Percentiles rank a stretch among this genome's conserved stretches.
Conservation (phyloP, 2,888 invertebrate species). For the Margaritifera margaritifera region DNA sequence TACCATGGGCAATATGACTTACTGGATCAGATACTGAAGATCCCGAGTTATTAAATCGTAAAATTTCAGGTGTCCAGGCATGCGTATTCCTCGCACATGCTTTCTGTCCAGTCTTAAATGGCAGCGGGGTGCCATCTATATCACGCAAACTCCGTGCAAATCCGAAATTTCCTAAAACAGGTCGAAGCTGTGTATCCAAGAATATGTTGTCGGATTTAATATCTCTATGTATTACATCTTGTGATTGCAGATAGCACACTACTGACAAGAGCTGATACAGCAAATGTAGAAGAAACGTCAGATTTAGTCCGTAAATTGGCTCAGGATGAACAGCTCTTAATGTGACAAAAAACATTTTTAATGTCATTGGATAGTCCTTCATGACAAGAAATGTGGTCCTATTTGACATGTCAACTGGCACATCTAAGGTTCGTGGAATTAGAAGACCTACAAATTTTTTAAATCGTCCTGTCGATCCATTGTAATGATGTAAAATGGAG, state of each 20-base stretch:
- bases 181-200: slow-evolving; percentile 36
- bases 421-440: slow-evolving; percentile 22
- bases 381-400: slow-evolving; percentile 48
- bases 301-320: slow-evolving; percentile 17
- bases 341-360: slow-evolving; percentile 30
- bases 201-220: slow-evolving; percentile 52
- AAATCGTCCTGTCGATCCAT: slow-evolving; percentile 42
- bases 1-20: no score
- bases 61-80: slow-evolving; percentile 46
- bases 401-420: slow-evolving; percentile 32
- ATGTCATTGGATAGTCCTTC: slow-evolving; percentile 37
- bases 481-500: slow-evolving; percentile 37
- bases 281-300: slow-evolving; percentile 33
- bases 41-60: slow-evolving; percentile 15
- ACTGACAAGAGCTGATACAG: slow-evolving; percentile 49
- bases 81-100: slow-evolving; percentile 33
- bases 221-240: slow-evolving; percentile 42
- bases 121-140: slow-evolving; percentile 9
- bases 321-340: slow-evolving; percentile 12
- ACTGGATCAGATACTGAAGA: not conserved
- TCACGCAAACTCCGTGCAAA: slow-evolving; percentile 25
- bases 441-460: slow-evolving; percentile 34
- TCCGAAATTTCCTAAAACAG: slow-evolving; percentile 43
- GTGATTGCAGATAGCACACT: slow-evolving; percentile 33
- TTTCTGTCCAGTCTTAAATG: slow-evolving; percentile 16